Conservation (phyloP, 2,113 vertebrate genomes). For the Tretioscincus oriximinensis region DNA sequence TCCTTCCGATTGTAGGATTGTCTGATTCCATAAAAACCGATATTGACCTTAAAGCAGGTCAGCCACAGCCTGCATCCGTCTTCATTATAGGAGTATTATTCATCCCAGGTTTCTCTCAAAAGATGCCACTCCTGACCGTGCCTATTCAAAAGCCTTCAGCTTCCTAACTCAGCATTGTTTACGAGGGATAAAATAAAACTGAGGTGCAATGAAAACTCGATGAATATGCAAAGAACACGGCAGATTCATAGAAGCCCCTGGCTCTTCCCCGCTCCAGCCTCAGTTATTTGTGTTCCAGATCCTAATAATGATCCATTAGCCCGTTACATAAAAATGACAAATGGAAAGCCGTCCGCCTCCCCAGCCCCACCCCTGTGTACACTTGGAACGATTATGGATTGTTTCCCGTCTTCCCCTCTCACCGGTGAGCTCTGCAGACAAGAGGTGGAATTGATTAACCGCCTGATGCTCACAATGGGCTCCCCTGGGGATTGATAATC, state of each 20-base stretch:
- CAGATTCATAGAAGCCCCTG: background rate
- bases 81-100: no score
- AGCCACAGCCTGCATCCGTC: no score
- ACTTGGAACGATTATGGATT: conserved; percentile 25
- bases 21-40: no score
- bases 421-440: conserved; percentile 22
- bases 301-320: conserved; percentile 25
- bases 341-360: conserved; percentile 9
- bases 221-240: no score
- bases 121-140: no score
- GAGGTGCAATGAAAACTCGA: no score
- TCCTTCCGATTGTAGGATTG: no score
- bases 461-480: conserved; percentile 10
- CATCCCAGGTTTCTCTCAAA: no score
- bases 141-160: no score
- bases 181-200: no score
- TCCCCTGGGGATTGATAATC: conserved; percentile 59
- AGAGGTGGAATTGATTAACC: conserved; percentile 43
- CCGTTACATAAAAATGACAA: conserved; percentile 43
- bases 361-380: background rate
- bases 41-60: no score
- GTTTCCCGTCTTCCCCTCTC: background rate
- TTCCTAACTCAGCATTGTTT: no score
- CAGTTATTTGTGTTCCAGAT: background rate
- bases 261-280: background rate